A percentile compares a stretch with the other conserved stretches of the same genome.
These are phyloP conservation scores for Ctenomys sociabilis DNA, from an alignment of 2,113 vertebrate species.

Conservation along the genomic window DNA sequence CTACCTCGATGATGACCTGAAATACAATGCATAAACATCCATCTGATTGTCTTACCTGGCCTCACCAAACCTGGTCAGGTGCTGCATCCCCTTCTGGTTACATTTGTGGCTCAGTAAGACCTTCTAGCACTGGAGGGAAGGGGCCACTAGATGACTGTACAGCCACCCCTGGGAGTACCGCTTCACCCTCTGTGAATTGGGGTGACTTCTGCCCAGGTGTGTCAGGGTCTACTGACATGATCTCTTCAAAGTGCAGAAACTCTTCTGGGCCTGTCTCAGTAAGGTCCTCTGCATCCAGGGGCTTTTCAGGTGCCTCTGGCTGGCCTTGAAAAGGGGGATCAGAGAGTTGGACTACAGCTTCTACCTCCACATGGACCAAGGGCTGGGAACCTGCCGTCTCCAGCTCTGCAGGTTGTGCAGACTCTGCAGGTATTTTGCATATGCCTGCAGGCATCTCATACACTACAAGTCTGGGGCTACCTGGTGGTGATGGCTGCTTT, in stretches of 20 bases:
- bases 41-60: slow-evolving; percentile 78
- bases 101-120: slow-evolving; percentile 49
- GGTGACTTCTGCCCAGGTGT: slow-evolving; percentile 41
- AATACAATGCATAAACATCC: slow-evolving; percentile 1
- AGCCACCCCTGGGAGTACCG: not conserved
- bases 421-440: slow-evolving; percentile 43
- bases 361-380: slow-evolving; percentile 59
- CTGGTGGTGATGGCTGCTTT: slow-evolving; percentile 68
- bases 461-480: slow-evolving; percentile 32
- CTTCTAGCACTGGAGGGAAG: slow-evolving; percentile 61
- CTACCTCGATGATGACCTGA: slow-evolving; percentile 13
- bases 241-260: slow-evolving; percentile 57
- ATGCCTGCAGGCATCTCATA: not conserved
- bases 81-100: slow-evolving; percentile 52
- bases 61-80: slow-evolving; percentile 74
- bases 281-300: slow-evolving; percentile 53
- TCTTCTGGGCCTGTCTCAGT: slow-evolving; percentile 35
- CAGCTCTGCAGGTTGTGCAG: slow-evolving; percentile 14
- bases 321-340: slow-evolving; percentile 4
- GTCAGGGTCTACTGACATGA: slow-evolving; percentile 4
- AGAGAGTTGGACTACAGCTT: slow-evolving; percentile 53
- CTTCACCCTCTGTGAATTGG: not conserved
- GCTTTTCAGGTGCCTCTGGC: not conserved
- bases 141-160: slow-evolving; percentile 39
- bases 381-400: not conserved